Base-by-base conservation (phyloP, 2,797 vertebrate species). In the Brotogeris chrysoptera region DNA sequence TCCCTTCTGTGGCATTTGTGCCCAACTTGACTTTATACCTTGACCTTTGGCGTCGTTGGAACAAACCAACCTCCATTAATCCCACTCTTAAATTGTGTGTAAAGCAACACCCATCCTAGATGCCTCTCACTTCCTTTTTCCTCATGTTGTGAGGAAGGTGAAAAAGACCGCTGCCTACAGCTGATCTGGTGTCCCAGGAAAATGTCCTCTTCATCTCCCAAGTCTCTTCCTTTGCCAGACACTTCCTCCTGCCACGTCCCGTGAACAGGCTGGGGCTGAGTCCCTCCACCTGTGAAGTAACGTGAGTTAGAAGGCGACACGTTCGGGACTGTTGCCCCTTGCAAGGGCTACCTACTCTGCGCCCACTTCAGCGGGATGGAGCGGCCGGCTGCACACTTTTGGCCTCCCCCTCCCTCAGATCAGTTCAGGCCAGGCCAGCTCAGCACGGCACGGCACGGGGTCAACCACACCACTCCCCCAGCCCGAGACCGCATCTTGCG, bases 201-300 rank as follows among this genome's bases (percentile, higher is more conserved):
- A 30, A 4, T 0, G 1, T 6, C 28, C 2, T 19, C 21, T 39
- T 44, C 1, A 0, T 5, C 60, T 17, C 23, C 14, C 17, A 30
- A 4, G 32, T 3, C 19, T 25, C 23, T 57, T 6, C 28, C 2
- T 17, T 2, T 0, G 2, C 50, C 69, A 46, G 36, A 41, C 3
- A 49, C 10, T 55, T 72, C 64, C 46, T 21, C 25, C 8, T 4
- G 55, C 9, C 18, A 5, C 0, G 7, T 27, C 44, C 27, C 5
- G 11, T 1, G 34, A 20, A 21, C 36, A 19, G 16, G 30, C 68
- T 21, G 44, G 2, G 2, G 39, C 21, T 0, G 3, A 78, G 23
- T 6, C 55, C 30, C 18, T 17, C 44, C 10, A 24, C 30, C 3
- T 23, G 13, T 2, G 61, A 10, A 23, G 18, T 4, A 4, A 5